Base-by-base conservation (phyloP, 2,797 vertebrate genomes). In the Phoxinus dragarum region DNA sequence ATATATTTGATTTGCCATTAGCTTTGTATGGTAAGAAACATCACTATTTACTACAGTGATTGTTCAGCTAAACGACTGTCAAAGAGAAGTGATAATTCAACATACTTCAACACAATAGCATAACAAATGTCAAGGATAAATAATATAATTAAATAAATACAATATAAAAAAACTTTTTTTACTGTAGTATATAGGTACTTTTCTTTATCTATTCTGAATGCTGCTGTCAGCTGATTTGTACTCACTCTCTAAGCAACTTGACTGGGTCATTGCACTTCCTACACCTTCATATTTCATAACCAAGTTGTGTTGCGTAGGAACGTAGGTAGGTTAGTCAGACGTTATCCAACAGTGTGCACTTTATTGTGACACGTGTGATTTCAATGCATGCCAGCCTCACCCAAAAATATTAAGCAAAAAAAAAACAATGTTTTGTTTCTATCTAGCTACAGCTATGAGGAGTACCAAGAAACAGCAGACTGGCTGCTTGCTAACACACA, bases 401-500 rank as follows among this genome's bases (percentile, higher is more conserved):
- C 9, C 2, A 31, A 66, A 34, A 72, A 52, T 31, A 56, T 7
- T 7, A 64, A 36, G 31, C 9, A 47, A 44, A 38, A 31, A 27
- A 27, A 49, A 31, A 40, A 36, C 5, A 66, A 73, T 56, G 12
- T 36, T 84, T 87, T 80, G 21, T 88, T 64, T 87, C 44, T 8
- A 40, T 85, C 9, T 88, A 94, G 92, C 23, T 92, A 89, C 88
- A 94, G 83, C 36, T 95, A 93, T 90, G 94, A 95, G 5, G 89
- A 95, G 0, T 95, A 91, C 88, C 91, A 91, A 82, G 87, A 94
- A 89, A 95, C 96, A 34, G 94, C 94, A 31, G 93, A 95, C 67
- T 96, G 95, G 95, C 82, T 96, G 76, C 64, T 93, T 78, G 59
- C 59, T 36, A 72, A 82, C 0, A 94, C 90, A 21, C 0, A 90